Evolutionary conservation across 2,797 vertebrate genomes (phyloP), one percentile per base, ranked within the genome.

Genomic region (Bradypus variegatus): DNA sequence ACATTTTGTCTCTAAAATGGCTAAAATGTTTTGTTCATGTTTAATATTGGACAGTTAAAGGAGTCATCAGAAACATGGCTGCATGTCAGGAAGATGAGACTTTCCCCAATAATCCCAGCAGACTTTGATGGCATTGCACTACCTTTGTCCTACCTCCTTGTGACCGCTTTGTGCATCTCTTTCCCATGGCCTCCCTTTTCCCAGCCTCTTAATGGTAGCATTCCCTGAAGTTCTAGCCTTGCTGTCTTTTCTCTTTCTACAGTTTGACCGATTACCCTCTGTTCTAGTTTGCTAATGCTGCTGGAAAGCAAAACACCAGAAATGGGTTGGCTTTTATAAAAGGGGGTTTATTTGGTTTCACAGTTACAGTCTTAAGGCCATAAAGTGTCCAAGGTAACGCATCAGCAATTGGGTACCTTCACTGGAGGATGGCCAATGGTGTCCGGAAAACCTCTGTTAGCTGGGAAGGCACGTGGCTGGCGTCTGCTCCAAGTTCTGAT

Each of bases 91-190:
- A 91, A 75, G 85, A 67, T 2, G 58, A 85, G 81, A 23, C 82
- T 41, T 33, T 45, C n/a, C 1, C 36, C 11, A 6, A 41, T 31
- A 16, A 58, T 29, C 67, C 53, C 25, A 3, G 41, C 8, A 1
- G 41, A 3, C 4, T 0, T 36, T 41, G 31, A 33, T 8, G 58
- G 8, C 8, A 2, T 18, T 6, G 1, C 3, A 0, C 25, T 6
- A 2, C 12, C 16, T 9, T 33, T 21, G 1, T 31, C 41, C 73
- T 14, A 5, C 82, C 84, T 79, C 69, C 83, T n/a, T n/a, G 55
- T 8, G 27, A 38, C 6, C 18, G 72, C 82, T 55, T 62, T n/a
- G 6, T 1, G 1, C 8, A 1, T 3, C 45, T 27, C 73, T 21
- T 48, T 41, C 8, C 90, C 67, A 69, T 36, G 8, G 10, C 29